These are phyloP conservation scores for Ditula angustiorana DNA, from an alignment of 2,888 invertebrate species.

Conservation along the genomic window DNA sequence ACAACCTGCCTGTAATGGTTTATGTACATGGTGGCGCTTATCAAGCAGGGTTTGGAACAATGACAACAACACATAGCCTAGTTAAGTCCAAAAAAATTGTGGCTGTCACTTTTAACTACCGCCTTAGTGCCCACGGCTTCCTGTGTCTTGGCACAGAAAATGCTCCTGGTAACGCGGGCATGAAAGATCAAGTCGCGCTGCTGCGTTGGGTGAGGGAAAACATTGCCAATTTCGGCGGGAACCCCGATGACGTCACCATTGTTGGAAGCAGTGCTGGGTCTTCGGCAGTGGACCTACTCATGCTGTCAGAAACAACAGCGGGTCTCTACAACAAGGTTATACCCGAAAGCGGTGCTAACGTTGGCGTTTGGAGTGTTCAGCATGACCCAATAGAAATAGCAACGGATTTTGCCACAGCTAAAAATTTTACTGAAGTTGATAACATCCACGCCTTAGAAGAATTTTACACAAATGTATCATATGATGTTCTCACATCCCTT, in stretches of 20 bases:
- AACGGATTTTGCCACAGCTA: conserved; percentile 52
- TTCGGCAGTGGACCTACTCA: conserved; percentile 58
- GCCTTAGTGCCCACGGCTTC: conserved; percentile 53
- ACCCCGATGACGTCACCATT: conserved; percentile 66
- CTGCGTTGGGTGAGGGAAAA: conserved; percentile 63
- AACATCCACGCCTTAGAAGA: conserved; percentile 56
- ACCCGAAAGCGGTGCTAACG: conserved; percentile 59
- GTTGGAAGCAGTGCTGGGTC: conserved; percentile 65
- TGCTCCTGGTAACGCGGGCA: conserved; percentile 62
- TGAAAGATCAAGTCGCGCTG: conserved; percentile 68
- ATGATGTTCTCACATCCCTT: conserved; percentile 48
- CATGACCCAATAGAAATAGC: conserved; percentile 60
- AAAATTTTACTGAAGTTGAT: conserved; percentile 51
- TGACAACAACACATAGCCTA: conserved; percentile 32
- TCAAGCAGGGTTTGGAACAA: conserved; percentile 44
- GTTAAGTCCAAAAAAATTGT: conserved; percentile 42
- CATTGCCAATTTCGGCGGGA: conserved; percentile 65
- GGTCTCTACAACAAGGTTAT: conserved; percentile 65
- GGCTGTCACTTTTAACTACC: conserved; percentile 48
- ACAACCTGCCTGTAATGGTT: conserved; percentile 52
- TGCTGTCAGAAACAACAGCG: conserved; percentile 57
- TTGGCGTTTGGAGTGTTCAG: conserved; percentile 55
- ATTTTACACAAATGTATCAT: conserved; percentile 55
- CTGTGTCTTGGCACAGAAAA: conserved; percentile 56
- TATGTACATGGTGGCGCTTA: conserved; percentile 54